These are phyloP conservation scores for Brassicogethes aeneus DNA, from an alignment of 2,888 invertebrate species.

Conservation along the genomic window DNA sequence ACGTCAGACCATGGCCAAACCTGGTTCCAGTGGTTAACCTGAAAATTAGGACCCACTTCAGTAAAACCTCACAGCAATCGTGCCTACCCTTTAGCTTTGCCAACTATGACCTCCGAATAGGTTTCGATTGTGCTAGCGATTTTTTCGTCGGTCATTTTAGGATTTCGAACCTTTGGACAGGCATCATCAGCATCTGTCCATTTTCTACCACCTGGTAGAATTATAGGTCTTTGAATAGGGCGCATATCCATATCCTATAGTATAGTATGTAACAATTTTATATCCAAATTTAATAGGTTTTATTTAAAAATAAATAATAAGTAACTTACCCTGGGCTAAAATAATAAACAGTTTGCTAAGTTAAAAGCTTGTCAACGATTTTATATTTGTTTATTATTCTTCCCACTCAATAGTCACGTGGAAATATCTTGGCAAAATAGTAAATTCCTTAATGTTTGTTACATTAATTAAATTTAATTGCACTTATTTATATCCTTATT, in stretches of 20 bases:
- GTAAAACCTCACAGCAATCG: not conserved
- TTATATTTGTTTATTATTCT: too few relatives aligned
- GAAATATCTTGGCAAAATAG: too few relatives aligned
- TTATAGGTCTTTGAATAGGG: conserved; percentile 61
- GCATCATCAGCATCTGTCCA: conserved; percentile 80
- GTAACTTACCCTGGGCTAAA: too few relatives aligned
- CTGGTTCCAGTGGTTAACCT: conserved; percentile 58
- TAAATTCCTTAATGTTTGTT: too few relatives aligned
- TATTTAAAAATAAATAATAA: too few relatives aligned
- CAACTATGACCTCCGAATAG: conserved; percentile 78
- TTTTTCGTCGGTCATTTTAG: conserved; percentile 74
- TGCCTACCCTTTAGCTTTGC: conserved; percentile 73
- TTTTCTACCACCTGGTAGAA: conserved; percentile 67
- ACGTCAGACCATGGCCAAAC: conserved; percentile 53
- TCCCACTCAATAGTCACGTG: too few relatives aligned
- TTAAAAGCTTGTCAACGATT: too few relatives aligned
- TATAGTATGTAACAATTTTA: not conserved
- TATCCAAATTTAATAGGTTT: too few relatives aligned
- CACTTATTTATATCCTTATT: too few relatives aligned
- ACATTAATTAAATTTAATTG: too few relatives aligned
- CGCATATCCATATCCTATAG: conserved; percentile 21
- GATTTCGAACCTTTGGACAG: conserved; percentile 23
- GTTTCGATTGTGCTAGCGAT: conserved; percentile 77
- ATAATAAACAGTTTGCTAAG: too few relatives aligned
- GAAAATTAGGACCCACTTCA: conserved; percentile 35